Percentiles rank a stretch among this genome's conserved stretches.
Conservation (phyloP, 1,140 invertebrate species). For the Drosophila neocordata region DNA sequence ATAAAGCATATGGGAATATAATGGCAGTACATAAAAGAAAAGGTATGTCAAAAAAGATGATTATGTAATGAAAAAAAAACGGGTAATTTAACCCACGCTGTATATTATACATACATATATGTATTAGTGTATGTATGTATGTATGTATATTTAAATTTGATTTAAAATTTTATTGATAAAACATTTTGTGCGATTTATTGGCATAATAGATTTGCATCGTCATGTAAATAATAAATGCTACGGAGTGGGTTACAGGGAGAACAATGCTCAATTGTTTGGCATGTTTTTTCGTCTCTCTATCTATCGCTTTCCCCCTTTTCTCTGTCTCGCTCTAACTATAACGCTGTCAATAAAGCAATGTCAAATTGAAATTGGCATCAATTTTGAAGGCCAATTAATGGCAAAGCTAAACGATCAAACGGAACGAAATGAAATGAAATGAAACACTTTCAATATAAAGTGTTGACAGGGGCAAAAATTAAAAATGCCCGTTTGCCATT, state of each 20-base stretch:
- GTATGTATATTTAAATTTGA: too few relatives aligned
- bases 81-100: too few relatives aligned
- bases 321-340: neutral
- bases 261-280: constrained; percentile 40
- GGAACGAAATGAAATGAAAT: constrained; percentile 22
- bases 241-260: too few relatives aligned
- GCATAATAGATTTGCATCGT: constrained; percentile 43
- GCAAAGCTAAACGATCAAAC: constrained; percentile 28
- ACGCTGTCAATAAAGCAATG: constrained; percentile 34
- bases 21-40: constrained; percentile 48
- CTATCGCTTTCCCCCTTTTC: neutral
- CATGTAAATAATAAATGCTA: too few relatives aligned
- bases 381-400: constrained; percentile 66
- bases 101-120: too few relatives aligned
- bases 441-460: constrained; percentile 47
- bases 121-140: too few relatives aligned
- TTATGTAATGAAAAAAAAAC: too few relatives aligned
- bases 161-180: constrained; percentile 62
- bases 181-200: constrained; percentile 62
- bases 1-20: constrained; percentile 55
- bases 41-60: too few relatives aligned
- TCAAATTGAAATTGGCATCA: constrained; percentile 29
- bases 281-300: constrained; percentile 23
- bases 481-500: neutral
- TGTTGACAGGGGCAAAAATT: constrained; percentile 56